Conservation (phyloP, 2,888 invertebrate species). For the Seira musarum region DNA sequence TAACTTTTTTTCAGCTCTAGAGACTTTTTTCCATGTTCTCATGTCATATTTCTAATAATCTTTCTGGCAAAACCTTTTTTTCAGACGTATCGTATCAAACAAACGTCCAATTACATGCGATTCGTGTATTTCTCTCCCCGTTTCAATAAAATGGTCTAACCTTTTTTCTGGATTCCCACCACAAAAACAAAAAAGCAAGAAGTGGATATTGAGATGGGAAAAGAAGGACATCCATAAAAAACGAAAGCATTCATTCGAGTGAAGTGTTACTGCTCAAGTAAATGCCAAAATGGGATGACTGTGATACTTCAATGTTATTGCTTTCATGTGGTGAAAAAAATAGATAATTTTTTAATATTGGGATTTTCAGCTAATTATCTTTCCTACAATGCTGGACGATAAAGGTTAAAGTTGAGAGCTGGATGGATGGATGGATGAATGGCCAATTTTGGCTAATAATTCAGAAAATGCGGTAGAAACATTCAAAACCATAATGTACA, state of each 20-base stretch:
- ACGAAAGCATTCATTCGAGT: not conserved
- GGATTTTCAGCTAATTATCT: conserved; percentile 33
- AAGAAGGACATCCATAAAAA: not conserved
- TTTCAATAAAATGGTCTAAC: not conserved
- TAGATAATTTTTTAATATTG: conserved; percentile 14
- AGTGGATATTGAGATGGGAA: not conserved
- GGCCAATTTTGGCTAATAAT: conserved; percentile 25
- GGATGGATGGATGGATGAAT: conserved; percentile 10
- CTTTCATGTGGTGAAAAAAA: conserved; percentile 1
- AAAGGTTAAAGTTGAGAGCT: conserved; percentile 1
- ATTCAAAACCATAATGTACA: not conserved
- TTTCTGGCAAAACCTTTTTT: not conserved
- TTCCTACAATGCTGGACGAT: conserved; percentile 15
- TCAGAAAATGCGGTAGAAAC: not conserved
- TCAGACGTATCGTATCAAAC: not conserved
- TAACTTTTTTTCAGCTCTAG: not conserved
- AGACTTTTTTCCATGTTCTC: conserved; percentile 9
- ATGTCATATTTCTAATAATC: not conserved
- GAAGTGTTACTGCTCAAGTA: conserved; percentile 11
- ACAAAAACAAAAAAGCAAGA: not conserved
- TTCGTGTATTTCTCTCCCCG: conserved; percentile 2
- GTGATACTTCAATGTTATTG: not conserved
- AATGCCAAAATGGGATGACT: conserved; percentile 1
- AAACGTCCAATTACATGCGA: conserved; percentile 15
- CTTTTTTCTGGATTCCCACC: conserved; percentile 10